Base-by-base conservation (phyloP, 2,113 vertebrate genomes). In the Passer montanus region DNA sequence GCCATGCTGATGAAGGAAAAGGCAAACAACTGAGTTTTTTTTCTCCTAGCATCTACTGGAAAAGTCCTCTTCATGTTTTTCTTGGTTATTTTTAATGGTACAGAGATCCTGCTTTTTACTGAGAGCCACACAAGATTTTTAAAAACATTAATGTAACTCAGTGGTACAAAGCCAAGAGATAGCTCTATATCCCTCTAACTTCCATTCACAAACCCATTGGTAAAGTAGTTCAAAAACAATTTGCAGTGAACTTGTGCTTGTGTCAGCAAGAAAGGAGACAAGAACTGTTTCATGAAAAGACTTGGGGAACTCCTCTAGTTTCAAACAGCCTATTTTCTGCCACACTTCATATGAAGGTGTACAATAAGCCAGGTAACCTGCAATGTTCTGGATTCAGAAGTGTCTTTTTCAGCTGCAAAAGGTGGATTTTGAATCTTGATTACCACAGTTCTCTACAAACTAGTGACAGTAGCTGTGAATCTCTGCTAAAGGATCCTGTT, bases 301-400 rank as follows among this genome's bases (percentile, higher is more conserved):
- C 17, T 4, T 73, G 27, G 5, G 7, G 23, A 6, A 76, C 7
- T 64, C 4, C 4, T 33, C 21, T n/a, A 27, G 1, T 63, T 75
- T 82, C 58, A 79, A 59, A 28, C 10, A 68, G 19, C 19, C 10
- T 6, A 6, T 87, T 87, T 91, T 56, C 66, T 87, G 18, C 24
- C n/a, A 27, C 7, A n/a, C 5, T 28, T 52, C 53, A 35, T 10
- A 37, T 20, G 22, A 74, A 63, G 28, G n/a, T 8, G 11, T 37
- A 47, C 19, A 64, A 14, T 37, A 74, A 68, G 5, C 22, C 21
- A 43, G 35, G 21, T 43, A 87, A 81, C 30, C 8, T 39, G 14
- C 18, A 63, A 35, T 11, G 6, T 35, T 74, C 14, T 1, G 1
- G 15, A 56, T 62, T 76, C 21, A 21, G 22, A 15, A 6, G 0